A percentile compares a stretch with the other conserved stretches of the same genome.
These are phyloP conservation scores for Phymanthus crucifer DNA, from an alignment of 92 coral and sea anemone species.

Conservation along the genomic window DNA sequence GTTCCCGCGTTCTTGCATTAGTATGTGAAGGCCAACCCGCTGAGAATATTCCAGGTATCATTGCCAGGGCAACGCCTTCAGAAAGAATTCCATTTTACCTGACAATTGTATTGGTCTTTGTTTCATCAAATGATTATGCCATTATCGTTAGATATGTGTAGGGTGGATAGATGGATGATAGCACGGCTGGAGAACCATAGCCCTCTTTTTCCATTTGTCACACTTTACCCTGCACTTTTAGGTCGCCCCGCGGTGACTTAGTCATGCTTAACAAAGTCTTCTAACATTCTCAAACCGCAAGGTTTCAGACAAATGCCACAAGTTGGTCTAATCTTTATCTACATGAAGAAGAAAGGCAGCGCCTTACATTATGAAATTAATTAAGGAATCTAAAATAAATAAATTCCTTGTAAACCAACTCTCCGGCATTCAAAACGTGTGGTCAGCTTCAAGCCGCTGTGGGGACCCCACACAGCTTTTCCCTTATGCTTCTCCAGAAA, in stretches of 20 bases:
- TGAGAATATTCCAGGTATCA: neutral
- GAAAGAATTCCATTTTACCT: conserved; percentile 1
- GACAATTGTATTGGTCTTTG: conserved; percentile 4
- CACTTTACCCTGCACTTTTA: too few species aligned
- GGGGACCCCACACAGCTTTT: neutral
- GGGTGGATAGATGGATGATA: neutral
- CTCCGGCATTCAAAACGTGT: neutral
- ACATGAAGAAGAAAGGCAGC: too few species aligned
- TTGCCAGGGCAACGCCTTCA: conserved; percentile 4
- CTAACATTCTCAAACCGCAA: neutral
- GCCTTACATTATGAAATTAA: neutral
- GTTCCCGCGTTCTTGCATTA: neutral
- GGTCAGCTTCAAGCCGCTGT: neutral
- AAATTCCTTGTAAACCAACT: neutral
- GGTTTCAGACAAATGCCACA: too few species aligned
- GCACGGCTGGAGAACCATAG: too few species aligned
- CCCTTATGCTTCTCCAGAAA: neutral
- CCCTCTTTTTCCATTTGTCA: too few species aligned
- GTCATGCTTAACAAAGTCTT: too few species aligned
- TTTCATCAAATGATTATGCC: neutral
- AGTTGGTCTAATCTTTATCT: too few species aligned
- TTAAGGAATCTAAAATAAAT: neutral
- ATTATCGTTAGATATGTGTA: neutral
- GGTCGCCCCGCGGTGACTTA: too few species aligned
- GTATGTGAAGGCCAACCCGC: neutral